Conservation (phyloP, 2,113 vertebrate genomes). For the Urocynchramus pylzowi region DNA sequence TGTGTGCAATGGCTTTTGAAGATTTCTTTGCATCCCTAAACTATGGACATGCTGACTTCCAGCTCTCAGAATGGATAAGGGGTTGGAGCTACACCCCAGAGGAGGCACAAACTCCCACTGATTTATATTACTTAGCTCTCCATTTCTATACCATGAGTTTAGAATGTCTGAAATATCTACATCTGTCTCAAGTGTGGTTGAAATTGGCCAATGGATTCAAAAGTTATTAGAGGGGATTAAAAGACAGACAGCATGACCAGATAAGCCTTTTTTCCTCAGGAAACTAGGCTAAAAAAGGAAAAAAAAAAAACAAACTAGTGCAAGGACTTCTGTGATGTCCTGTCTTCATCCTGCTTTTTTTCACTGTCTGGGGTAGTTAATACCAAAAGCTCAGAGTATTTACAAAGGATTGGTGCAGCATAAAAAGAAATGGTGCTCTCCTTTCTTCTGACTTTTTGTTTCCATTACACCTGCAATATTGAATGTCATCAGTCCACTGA, state of each 20-base stretch:
- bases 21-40: not conserved
- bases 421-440: not conserved
- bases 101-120: not conserved
- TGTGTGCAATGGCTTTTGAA: not conserved
- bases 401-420: not conserved
- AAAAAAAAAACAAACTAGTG: not conserved
- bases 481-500: not conserved
- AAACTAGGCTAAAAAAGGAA: conserved; percentile 44
- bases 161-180: not conserved
- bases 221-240: conserved; percentile 57
- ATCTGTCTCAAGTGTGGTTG: not conserved
- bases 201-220: conserved; percentile 54
- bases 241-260: conserved; percentile 53
- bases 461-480: not conserved
- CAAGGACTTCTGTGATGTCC: conserved; percentile 1
- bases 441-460: not conserved
- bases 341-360: not conserved
- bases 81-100: not conserved
- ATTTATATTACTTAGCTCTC: not conserved
- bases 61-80: not conserved
- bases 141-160: not conserved
- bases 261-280: conserved; percentile 53
- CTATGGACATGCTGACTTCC: not conserved
- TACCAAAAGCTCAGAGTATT: not conserved
- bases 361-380: not conserved